Conservation (phyloP, 2,113 vertebrate species). For the Girardinichthys multiradiatus region DNA sequence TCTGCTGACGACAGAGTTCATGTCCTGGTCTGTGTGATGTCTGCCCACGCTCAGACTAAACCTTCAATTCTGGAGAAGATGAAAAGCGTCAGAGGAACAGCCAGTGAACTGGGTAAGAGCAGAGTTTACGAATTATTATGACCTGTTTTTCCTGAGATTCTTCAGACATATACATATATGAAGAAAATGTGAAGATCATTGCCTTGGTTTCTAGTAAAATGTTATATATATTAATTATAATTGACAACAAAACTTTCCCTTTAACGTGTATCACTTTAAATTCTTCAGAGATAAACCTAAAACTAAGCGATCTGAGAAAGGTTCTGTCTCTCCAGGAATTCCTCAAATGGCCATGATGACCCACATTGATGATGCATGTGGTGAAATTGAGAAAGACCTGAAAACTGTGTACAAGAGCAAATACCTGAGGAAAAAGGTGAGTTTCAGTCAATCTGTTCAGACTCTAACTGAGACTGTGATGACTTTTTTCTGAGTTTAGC, state of each 20-base stretch:
- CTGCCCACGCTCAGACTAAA: not conserved
- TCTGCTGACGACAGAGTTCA: conserved; percentile 2
- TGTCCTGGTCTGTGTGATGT: not conserved
- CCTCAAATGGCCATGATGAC: conserved; percentile 12
- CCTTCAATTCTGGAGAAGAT: not conserved
- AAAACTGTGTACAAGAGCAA: conserved; percentile 13
- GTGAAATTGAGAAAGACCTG: not conserved
- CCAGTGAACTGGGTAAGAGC: not conserved
- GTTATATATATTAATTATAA: too few species aligned
- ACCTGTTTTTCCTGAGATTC: too few species aligned
- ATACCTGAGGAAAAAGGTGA: not conserved
- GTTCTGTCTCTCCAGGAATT: not conserved
- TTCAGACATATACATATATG: too few species aligned
- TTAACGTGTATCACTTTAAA: too few species aligned
- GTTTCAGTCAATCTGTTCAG: not conserved
- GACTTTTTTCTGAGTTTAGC: too few species aligned
- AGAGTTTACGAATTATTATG: not conserved
- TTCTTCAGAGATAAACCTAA: too few species aligned
- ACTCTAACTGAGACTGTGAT: not conserved
- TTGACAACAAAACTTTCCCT: too few species aligned
- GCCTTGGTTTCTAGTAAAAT: too few species aligned
- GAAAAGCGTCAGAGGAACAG: not conserved
- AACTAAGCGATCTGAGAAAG: too few species aligned
- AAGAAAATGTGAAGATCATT: too few species aligned
- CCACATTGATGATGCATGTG: conserved; percentile 3